These are phyloP conservation scores for Melipona bicolor DNA, from an alignment of 2,888 invertebrate genomes.

Conservation along the genomic window DNA sequence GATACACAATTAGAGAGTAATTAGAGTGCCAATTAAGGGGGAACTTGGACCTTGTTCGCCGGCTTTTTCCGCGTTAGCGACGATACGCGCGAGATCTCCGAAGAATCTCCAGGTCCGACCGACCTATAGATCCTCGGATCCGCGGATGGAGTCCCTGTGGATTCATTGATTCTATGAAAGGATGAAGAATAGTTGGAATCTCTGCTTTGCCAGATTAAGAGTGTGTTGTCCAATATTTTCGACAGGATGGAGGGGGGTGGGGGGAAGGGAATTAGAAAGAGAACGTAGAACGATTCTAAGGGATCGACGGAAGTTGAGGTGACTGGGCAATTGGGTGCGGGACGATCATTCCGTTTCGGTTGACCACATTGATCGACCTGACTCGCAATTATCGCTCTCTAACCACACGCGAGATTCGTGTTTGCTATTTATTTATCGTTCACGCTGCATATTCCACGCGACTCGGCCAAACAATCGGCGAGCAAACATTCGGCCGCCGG, in stretches of 20 bases:
- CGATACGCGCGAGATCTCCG: slow-evolving; percentile 19
- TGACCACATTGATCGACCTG: slow-evolving; percentile 66
- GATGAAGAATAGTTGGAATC: background rate
- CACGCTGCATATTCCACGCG: slow-evolving; percentile 67
- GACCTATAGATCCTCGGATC: background rate
- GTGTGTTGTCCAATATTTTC: background rate
- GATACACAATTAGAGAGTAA: slow-evolving; percentile 77
- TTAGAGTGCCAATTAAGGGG: slow-evolving; percentile 75
- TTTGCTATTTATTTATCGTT: slow-evolving; percentile 77
- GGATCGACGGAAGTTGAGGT: slow-evolving; percentile 7
- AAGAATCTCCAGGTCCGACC: too few relatives aligned
- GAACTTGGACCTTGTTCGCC: slow-evolving; percentile 22
- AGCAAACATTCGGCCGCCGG: slow-evolving; percentile 61
- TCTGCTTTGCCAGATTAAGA: background rate
- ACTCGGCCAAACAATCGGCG: slow-evolving; percentile 69
- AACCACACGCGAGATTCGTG: slow-evolving; percentile 71
- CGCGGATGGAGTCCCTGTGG: background rate
- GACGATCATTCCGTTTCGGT: slow-evolving; percentile 63
- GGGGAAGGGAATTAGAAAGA: slow-evolving; percentile 27
- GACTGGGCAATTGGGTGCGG: background rate
- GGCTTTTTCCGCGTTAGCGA: slow-evolving; percentile 39
- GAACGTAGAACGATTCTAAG: slow-evolving; percentile 31
- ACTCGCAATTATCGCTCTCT: slow-evolving; percentile 73
- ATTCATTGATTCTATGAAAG: background rate
- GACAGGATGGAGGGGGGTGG: background rate